Percentiles rank a stretch among this genome's conserved stretches.
These are phyloP conservation scores for Heliothis peltigera DNA, from an alignment of 2,888 invertebrate genomes.

Conservation along the genomic window DNA sequence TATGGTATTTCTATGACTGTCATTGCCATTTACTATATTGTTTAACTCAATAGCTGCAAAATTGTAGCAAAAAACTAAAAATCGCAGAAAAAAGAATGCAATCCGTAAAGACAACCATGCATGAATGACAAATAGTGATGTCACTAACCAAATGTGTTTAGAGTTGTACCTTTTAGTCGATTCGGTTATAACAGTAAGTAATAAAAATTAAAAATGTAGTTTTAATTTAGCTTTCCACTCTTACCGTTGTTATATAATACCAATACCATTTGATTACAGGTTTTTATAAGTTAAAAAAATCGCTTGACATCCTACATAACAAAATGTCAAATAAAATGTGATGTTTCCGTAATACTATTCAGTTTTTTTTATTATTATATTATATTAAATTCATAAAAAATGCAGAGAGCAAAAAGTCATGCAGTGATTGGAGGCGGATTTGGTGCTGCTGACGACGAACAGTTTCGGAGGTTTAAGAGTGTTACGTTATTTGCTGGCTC, in stretches of 20 bases:
- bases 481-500: not conserved
- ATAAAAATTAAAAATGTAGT: too few relatives aligned
- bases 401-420: not conserved
- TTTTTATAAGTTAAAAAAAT: too few relatives aligned
- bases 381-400: not conserved
- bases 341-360: not conserved
- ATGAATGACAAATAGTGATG: constrained; percentile 62
- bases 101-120: constrained; percentile 67
- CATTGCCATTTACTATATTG: constrained; percentile 52
- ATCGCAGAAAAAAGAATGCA: constrained; percentile 67
- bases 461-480: not conserved
- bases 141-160: not conserved
- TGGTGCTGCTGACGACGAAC: constrained; percentile 1
- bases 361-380: not conserved
- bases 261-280: too few relatives aligned
- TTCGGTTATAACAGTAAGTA: not conserved
- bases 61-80: constrained; percentile 40
- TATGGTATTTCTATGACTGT: constrained; percentile 53
- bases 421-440: not conserved
- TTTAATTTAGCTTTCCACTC: too few relatives aligned
- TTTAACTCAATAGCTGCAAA: constrained; percentile 60
- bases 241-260: too few relatives aligned
- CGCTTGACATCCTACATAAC: too few relatives aligned
- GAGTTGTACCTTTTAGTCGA: constrained; percentile 31
- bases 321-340: too few relatives aligned